These are phyloP conservation scores for Drosophila borborema DNA, from an alignment of 2,888 invertebrate genomes.

Conservation along the genomic window DNA sequence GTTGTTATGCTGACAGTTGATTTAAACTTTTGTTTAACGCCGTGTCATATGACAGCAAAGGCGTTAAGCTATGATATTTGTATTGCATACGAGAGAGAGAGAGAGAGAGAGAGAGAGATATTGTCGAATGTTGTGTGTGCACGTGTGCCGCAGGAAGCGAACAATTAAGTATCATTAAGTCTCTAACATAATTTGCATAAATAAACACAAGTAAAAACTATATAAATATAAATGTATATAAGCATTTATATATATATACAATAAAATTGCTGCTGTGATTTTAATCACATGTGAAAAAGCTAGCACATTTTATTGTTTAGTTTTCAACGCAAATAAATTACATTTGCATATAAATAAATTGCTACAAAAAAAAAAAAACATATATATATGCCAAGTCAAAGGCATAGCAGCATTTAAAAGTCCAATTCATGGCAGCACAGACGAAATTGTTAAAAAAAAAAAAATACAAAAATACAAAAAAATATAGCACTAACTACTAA, in stretches of 20 bases:
- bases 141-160: conserved; percentile 46
- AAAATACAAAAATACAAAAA: conserved; percentile 20
- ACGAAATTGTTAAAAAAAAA: conserved; percentile 44
- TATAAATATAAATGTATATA: conserved; percentile 29
- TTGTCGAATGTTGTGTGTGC: conserved; percentile 11
- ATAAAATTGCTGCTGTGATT: conserved; percentile 44
- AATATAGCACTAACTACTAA: conserved; percentile 62
- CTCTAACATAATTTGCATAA: conserved; percentile 57
- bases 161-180: conserved; percentile 71
- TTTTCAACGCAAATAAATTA: conserved; percentile 45
- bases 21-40: conserved; percentile 62
- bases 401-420: conserved; percentile 67
- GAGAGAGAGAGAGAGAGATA: no score
- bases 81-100: conserved; percentile 9
- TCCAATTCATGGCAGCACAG: conserved; percentile 61
- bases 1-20: conserved; percentile 52
- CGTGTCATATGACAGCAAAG: conserved; percentile 79
- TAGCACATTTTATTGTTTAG: conserved; percentile 73
- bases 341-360: conserved; percentile 79
- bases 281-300: conserved; percentile 70
- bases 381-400: conserved; percentile 64
- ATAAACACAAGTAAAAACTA: conserved; percentile 30
- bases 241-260: conserved; percentile 32
- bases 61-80: conserved; percentile 56
- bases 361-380: conserved; percentile 35